These are phyloP conservation scores for Aurelia sp. DNA, from an alignment of 30 jellyfish, hydroid and myxozoan genomes.

Conservation along the genomic window DNA sequence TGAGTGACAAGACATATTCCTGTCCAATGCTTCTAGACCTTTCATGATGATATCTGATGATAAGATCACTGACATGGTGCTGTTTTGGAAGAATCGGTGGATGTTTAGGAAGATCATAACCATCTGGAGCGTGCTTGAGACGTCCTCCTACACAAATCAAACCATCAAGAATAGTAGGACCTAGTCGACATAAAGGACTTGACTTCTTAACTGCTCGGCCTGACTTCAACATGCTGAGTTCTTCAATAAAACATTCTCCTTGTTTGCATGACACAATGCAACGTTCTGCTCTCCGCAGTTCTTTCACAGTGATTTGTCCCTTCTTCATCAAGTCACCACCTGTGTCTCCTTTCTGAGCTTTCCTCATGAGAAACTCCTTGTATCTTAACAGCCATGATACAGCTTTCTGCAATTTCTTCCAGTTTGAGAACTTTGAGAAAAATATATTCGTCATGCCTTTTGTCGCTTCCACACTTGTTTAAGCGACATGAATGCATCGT, in stretches of 20 bases:
- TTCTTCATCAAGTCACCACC: background rate
- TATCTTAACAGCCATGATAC: background rate
- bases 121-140: background rate
- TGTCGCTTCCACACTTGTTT: background rate
- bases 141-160: slow-evolving; percentile 17
- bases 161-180: background rate
- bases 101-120: no score
- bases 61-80: no score
- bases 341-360: no score
- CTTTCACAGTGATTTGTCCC: no score
- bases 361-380: no score
- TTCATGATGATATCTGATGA: no score
- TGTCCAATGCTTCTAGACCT: no score
- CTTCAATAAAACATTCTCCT: background rate
- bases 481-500: background rate
- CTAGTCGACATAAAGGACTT: background rate
- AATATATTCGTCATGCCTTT: background rate
- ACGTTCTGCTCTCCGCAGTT: background rate
- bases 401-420: slow-evolving; percentile 25
- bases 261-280: background rate
- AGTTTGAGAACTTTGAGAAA: background rate
- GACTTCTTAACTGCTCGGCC: background rate
- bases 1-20: no score
- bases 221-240: background rate
- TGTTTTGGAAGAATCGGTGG: no score